Evolutionary conservation across 2,888 invertebrate species (phyloP), one percentile per base, ranked within the genome.

Genomic region (Trissoscelio sp.): DNA sequence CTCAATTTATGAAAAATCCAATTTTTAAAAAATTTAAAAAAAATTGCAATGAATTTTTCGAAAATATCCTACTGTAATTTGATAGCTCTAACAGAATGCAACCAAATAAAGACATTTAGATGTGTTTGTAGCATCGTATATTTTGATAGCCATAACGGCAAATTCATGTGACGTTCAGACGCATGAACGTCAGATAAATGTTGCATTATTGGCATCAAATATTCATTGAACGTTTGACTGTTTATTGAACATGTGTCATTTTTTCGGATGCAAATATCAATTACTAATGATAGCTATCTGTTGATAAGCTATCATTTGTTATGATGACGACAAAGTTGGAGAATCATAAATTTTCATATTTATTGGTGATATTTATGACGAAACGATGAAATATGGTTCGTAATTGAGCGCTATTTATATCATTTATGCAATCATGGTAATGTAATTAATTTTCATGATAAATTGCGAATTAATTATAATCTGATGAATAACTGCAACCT

Each of bases 101-200:
- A n/a, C 14, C 16, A 51, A 62, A 73, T 73, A 20, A 22, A 73
- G 62, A 73, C 53, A 37, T 53, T 62, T 42, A 53, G 20, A 9
- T 22, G 62, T 39, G 53, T 62, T 48, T 12, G 22, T 34, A 37
- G 24, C 48, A 39, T 42, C 9, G 28, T 28, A 51, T 53, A 53
- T 42, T 60, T 55, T 39, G 62, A 73, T 28, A 39, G 39, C 28
- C 72, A 22, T 55, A 55, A 64, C 73, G 51, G 28, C 7, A 55
- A 73, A 73, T 73, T 14, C 73, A 73, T 64, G 55, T 64, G 73
- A 64, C 73, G 55, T 64, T 64, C 46, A 22, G 20, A 55, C 46
- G 31, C 73, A 64, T 46, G 64, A 73, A 73, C 62, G 73, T 64
- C 73, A 46, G 14, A 46, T 73, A 55, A 62, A 62, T 64, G 64